These are phyloP conservation scores for Adelges cooleyi DNA, from an alignment of 1,140 invertebrate genomes.

Conservation along the genomic window DNA sequence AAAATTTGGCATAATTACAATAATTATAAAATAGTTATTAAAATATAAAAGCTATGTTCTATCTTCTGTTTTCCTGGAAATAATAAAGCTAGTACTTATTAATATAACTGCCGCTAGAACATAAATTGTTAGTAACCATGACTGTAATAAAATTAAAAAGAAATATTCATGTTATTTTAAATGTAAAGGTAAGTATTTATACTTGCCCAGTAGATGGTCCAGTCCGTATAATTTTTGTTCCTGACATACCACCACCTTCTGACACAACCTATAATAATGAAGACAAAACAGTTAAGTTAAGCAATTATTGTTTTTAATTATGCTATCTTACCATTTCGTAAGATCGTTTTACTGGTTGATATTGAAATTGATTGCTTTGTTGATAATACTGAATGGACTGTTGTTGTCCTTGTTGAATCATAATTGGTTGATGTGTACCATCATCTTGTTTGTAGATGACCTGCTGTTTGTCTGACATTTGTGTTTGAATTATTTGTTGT, in stretches of 20 bases:
- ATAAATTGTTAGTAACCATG: neutral
- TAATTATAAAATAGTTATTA: neutral
- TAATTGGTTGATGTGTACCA: neutral
- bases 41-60: neutral
- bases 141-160: neutral
- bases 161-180: neutral
- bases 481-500: conserved; percentile 11
- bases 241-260: conserved; percentile 18
- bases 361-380: conserved; percentile 25
- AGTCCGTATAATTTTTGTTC: conserved; percentile 20
- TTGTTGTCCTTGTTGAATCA: conserved; percentile 22
- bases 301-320: neutral
- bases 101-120: neutral
- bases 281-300: no score
- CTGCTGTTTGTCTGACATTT: conserved; percentile 24
- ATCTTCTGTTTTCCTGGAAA: conserved; percentile 8
- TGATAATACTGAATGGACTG: conserved; percentile 24
- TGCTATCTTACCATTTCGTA: conserved; percentile 23
- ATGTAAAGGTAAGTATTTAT: neutral
- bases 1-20: conserved; percentile 5
- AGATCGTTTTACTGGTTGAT: conserved; percentile 13
- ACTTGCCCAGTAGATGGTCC: conserved; percentile 25
- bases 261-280: conserved; percentile 4
- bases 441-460: conserved; percentile 23
- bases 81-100: neutral